A percentile compares a stretch with the other conserved stretches of the same genome.
phyloP scores from a whole-genome alignment of 2,888 invertebrate genomes.

The Seira sanloemensis region DNA sequence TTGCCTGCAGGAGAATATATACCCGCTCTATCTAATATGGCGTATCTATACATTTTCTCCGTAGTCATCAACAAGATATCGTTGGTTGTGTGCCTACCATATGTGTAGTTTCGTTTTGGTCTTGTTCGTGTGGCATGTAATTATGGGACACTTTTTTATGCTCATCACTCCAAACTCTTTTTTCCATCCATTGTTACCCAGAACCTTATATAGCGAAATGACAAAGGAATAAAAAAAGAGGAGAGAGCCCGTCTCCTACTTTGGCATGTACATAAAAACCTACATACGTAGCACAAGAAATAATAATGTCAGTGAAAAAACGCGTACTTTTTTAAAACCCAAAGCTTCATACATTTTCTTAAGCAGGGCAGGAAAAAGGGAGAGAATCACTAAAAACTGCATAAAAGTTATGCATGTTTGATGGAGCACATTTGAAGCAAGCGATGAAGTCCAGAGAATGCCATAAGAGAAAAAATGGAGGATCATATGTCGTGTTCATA shows the following conservation, averaged over 20 bases:
- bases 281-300: neutral
- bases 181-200: neutral
- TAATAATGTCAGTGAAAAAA: slow-evolving; percentile 10
- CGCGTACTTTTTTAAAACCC: neutral
- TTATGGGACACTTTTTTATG: slow-evolving; percentile 65
- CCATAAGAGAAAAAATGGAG: neutral
- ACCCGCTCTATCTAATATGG: no score
- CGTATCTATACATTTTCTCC: no score
- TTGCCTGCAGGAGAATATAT: slow-evolving; percentile 54
- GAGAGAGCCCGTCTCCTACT: neutral
- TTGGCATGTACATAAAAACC: neutral
- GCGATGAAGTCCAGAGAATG: neutral
- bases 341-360: neutral
- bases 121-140: slow-evolving; percentile 55
- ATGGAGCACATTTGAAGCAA: neutral
- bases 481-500: slow-evolving; percentile 5
- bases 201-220: neutral
- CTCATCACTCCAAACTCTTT: slow-evolving; percentile 39
- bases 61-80: slow-evolving; percentile 3
- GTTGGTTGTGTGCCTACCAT: neutral
- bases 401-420: slow-evolving; percentile 10
- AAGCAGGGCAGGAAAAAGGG: neutral
- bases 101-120: slow-evolving; percentile 21
- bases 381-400: slow-evolving; percentile 5
- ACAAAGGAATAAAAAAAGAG: neutral